Conservation (phyloP, 2,797 vertebrate genomes). For the Sylvia borin region DNA sequence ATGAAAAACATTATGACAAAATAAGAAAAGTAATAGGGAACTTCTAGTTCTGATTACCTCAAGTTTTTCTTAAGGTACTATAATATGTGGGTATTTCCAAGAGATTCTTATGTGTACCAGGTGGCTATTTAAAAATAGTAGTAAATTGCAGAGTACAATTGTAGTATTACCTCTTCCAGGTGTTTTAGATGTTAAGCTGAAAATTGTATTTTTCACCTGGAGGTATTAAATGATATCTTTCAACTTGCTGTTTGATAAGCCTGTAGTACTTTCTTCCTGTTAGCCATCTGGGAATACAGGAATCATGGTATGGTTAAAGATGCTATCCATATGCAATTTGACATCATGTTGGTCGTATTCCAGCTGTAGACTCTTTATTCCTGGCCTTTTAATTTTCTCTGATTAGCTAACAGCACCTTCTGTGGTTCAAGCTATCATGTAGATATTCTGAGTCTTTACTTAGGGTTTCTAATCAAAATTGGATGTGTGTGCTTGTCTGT, state of each 20-base stretch:
- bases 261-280: neutral
- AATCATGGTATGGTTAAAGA: constrained; percentile 20
- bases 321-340: constrained; percentile 45
- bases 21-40: neutral
- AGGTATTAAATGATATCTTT: constrained; percentile 29
- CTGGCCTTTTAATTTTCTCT: constrained; percentile 57
- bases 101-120: neutral
- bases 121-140: constrained; percentile 16
- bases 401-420: constrained; percentile 52
- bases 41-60: neutral
- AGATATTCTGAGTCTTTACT: constrained; percentile 16
- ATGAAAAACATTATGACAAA: neutral
- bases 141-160: neutral
- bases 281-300: constrained; percentile 31
- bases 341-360: constrained; percentile 31
- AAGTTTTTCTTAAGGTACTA: neutral
- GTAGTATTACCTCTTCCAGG: neutral
- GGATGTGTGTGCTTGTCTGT: constrained; percentile 18
- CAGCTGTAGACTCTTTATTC: constrained; percentile 40
- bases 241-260: constrained; percentile 29
- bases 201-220: constrained; percentile 23
- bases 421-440: constrained; percentile 13
- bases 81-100: neutral
- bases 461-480: constrained; percentile 50
- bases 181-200: constrained; percentile 22